Evolutionary conservation across 2,888 invertebrate genomes (phyloP).

Genomic region (Mesodorylaimus sp.): DNA sequence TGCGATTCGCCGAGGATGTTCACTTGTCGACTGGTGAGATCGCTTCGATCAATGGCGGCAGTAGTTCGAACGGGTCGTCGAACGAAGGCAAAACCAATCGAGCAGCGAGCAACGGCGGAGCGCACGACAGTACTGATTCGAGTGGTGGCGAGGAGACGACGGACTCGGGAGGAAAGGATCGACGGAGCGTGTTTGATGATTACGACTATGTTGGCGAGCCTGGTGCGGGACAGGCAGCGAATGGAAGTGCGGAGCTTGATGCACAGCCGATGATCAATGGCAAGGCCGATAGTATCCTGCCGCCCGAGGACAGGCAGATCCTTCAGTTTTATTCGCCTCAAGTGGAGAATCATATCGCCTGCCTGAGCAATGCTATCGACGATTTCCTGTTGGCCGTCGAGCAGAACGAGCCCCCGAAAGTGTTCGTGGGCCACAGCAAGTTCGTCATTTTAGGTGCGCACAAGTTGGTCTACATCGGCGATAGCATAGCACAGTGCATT

Average conservation of each 20-base stretch:
- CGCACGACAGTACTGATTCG: background rate
- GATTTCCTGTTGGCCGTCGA: slow-evolving; percentile 76
- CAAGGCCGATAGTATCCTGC: background rate
- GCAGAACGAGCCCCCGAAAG: slow-evolving; percentile 77
- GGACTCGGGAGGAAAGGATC: too few species aligned
- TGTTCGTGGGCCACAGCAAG: slow-evolving; percentile 74
- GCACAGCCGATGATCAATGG: background rate
- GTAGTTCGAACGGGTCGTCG: too few species aligned
- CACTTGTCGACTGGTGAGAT: too few species aligned
- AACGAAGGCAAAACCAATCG: background rate
- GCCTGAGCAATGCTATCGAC: slow-evolving; percentile 70
- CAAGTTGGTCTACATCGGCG: slow-evolving; percentile 77
- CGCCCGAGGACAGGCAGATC: too few species aligned
- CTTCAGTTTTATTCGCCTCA: slow-evolving; percentile 71
- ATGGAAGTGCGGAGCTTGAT: slow-evolving; percentile 10
- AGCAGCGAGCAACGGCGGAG: background rate
- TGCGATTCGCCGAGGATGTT: too few species aligned
- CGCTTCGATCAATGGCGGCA: too few species aligned
- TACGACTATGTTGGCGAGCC: slow-evolving; percentile 12
- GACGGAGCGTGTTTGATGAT: slow-evolving; percentile 16
- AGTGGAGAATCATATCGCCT: slow-evolving; percentile 60
- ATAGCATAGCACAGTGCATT: slow-evolving; percentile 71
- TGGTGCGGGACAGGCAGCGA: slow-evolving; percentile 13
- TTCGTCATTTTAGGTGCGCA: slow-evolving; percentile 84
- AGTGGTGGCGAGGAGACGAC: background rate